Evolutionary conservation across 2,888 invertebrate genomes (phyloP), one percentile per base, ranked within the genome.

Genomic region (Lasius fuliginosus): DNA sequence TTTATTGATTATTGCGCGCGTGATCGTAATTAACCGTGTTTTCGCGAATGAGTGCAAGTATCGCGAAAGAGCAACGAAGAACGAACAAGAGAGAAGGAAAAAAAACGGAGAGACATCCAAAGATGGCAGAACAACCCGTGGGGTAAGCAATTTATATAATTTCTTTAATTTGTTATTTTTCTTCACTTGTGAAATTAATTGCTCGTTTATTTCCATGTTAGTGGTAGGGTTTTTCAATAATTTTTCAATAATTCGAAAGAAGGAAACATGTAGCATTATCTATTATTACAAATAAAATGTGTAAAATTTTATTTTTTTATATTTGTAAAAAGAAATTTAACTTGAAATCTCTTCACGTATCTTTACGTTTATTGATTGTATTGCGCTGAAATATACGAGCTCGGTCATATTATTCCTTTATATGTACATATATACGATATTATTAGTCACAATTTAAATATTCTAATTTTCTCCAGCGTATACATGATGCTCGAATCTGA

Each of bases 401-500:
- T 12, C n/a, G 33, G 9, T 75, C 18, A 3, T 76, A 67, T 49
- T 23, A 76, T 49, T 67, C 18, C 49, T 67, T 11, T 23, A 36
- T 5, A 3, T 64, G 9, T n/a, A 56, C 42, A 0, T 23, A 23
- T 23, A 23, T 23, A 23, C 15, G 6, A 56, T 71, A 69, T 79
- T 69, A 49, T 71, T 33, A 33, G 18, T 60, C 33, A 60, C 23
- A 42, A 71, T 33, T 36, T 36, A 1, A 46, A n/a, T 36, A 62
- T 62, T 30, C 49, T 18, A 30, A 33, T 60, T 71, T 60, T 36
- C 60, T 33, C 33, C 23, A 23, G 0, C 40, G 23, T 33, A 53
- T 27, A 8, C 65, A 9, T 6, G 18, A 60, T 1, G 30, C 65
- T 15, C 42, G 49, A 36, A 42, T 56, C 6, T 12, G 33, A 46